A percentile compares a stretch with the other conserved stretches of the same genome.
Conservation (phyloP, 37 sponge, comb jelly and placozoan species). For the Beroe ovata region DNA sequence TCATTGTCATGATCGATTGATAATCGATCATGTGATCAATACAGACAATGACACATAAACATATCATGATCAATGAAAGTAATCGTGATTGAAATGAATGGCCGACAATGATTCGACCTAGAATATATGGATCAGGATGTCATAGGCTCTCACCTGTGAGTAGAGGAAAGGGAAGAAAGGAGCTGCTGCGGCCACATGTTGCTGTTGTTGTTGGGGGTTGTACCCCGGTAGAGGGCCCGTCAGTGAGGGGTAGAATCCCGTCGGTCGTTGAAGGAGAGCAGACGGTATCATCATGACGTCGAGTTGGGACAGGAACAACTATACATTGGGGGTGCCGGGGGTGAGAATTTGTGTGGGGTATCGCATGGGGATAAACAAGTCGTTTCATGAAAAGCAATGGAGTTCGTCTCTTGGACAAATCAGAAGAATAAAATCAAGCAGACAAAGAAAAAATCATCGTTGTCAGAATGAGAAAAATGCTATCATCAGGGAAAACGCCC, state of each 20-base stretch:
- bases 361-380: neutral
- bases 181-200: neutral
- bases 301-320: neutral
- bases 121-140: too few species aligned
- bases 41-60: too few species aligned
- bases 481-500: too few species aligned
- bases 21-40: too few species aligned
- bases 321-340: neutral
- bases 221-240: neutral
- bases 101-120: too few species aligned
- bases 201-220: neutral
- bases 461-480: too few species aligned
- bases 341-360: neutral
- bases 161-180: conserved; percentile 42
- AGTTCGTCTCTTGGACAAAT: neutral
- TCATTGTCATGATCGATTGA: too few species aligned
- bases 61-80: too few species aligned
- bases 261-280: neutral
- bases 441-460: too few species aligned
- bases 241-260: neutral
- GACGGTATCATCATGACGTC: neutral
- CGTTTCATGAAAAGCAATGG: neutral
- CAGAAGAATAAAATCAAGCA: too few species aligned
- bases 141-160: neutral
- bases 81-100: too few species aligned